Base-by-base conservation (phyloP, 2,797 vertebrate species). In the Mus spretus region DNA sequence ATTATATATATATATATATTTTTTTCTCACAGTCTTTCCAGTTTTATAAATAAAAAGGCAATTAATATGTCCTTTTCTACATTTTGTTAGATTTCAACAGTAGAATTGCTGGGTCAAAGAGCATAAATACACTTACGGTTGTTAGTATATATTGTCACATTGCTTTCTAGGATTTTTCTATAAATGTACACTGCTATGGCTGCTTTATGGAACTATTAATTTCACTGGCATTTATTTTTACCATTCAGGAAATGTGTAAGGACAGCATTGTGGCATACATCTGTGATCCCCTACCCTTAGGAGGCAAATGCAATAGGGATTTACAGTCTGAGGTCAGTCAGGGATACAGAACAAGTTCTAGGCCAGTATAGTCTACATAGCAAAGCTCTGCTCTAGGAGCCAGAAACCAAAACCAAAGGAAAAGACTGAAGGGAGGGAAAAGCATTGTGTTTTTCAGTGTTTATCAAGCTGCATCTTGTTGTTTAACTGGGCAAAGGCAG, bases 41-140 rank as follows among this genome's bases (percentile, higher is more conserved):
- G 47, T 40, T 59, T 91, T 93, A n/a, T 81, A 92, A 87, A 63
- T 85, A 94, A 24, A 95, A 65, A 19, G 74, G 0, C 37, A 93
- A 47, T 92, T 40, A 88, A 92, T 40, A 17, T 8, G 50, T 26
- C 2, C 67, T 96, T 94, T 84, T 78, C 31, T 40, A 31, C 5
- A 81, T 89, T 91, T 95, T 87, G n/a, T 88, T 86, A 85, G 19
- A 93, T 90, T 97, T 93, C 37, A 96, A 2, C 87, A 88, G 80
- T 94, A 40, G 11, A 83, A 94, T 97, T 91, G 74, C 44, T 78
- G 34, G 74, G n/a, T 96, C n/a, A 94, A 94, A 90, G 47, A 55
- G 4, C 85, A 67, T 86, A 44, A 74, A 61, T 85, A 89, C 90
- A 90, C 93, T 91, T 83, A 90, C 93, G 57, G 24, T 57, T 57